These are phyloP conservation scores for Microchrysa polita DNA, from an alignment of 2,888 invertebrate species.

Conservation along the genomic window DNA sequence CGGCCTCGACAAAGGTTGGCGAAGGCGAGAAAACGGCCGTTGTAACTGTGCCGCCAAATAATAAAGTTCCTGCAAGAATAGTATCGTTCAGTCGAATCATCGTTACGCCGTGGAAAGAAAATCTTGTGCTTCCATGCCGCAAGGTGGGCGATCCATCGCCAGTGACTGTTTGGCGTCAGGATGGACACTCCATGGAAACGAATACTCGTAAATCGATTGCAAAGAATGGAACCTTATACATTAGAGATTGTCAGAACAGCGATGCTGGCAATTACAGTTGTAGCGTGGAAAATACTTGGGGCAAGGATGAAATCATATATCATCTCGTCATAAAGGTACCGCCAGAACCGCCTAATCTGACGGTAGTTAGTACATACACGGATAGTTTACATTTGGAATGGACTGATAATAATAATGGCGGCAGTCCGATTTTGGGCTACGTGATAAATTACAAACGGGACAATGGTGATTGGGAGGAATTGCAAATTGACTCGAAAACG, in stretches of 20 bases:
- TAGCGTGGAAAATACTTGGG: slow-evolving; percentile 83
- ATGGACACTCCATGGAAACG: slow-evolving; percentile 78
- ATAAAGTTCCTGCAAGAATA: slow-evolving; percentile 86
- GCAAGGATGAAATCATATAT: slow-evolving; percentile 84
- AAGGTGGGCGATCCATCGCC: slow-evolving; percentile 86
- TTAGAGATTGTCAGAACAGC: slow-evolving; percentile 78
- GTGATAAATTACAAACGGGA: slow-evolving; percentile 90
- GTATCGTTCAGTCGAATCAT: slow-evolving; percentile 85
- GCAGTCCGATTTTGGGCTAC: slow-evolving; percentile 83
- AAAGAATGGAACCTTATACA: slow-evolving; percentile 77
- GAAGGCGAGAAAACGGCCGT: slow-evolving; percentile 85
- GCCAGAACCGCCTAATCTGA: slow-evolving; percentile 84
- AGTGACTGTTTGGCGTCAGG: slow-evolving; percentile 80
- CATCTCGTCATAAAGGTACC: slow-evolving; percentile 77
- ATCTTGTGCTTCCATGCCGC: slow-evolving; percentile 82
- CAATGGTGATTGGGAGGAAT: slow-evolving; percentile 91
- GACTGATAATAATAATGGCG: slow-evolving; percentile 83
- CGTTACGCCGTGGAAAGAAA: slow-evolving; percentile 87
- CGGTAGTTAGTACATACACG: slow-evolving; percentile 82
- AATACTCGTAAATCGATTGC: slow-evolving; percentile 74
- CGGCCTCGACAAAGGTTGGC: slow-evolving; percentile 83
- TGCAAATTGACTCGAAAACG: slow-evolving; percentile 84
- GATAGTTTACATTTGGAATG: slow-evolving; percentile 85
- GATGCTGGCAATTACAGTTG: slow-evolving; percentile 94
- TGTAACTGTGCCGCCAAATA: slow-evolving; percentile 78